Percentiles rank a stretch among this genome's conserved stretches.
phyloP scores from a whole-genome alignment of 2,113 vertebrate species.

The Microcebus tavaratra region DNA sequence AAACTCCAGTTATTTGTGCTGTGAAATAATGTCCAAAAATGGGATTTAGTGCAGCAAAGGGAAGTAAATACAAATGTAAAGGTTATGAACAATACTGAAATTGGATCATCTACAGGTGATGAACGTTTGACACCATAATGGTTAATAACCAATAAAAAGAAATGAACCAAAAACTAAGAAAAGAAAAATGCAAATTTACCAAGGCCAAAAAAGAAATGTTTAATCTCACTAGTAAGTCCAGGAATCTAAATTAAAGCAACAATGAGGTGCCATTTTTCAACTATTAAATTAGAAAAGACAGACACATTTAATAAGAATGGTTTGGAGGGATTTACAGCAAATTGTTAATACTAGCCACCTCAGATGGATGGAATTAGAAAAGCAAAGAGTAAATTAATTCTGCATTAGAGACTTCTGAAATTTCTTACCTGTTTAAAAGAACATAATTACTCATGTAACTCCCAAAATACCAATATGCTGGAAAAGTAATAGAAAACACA shows the following conservation, averaged over 20 bases:
- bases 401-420: not conserved
- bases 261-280: not conserved
- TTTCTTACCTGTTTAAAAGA: not conserved
- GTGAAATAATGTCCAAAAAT: not conserved
- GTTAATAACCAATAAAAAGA: not conserved
- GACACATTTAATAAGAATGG: not conserved
- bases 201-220: not conserved
- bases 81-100: not conserved
- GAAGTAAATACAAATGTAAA: not conserved
- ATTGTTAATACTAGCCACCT: not conserved
- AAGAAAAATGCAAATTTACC: slow-evolving; percentile 23
- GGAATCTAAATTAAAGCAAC: not conserved
- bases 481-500: not conserved
- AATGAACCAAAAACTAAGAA: not conserved
- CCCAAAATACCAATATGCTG: not conserved
- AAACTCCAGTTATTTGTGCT: not conserved
- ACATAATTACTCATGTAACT: not conserved
- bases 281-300: not conserved
- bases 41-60: not conserved
- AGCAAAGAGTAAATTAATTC: not conserved
- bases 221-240: not conserved
- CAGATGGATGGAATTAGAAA: not conserved
- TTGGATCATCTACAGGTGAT: not conserved
- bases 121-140: not conserved
- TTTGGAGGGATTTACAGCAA: not conserved